Conservation (phyloP, 2,113 vertebrate species). For the Bagarius yarrelli region DNA sequence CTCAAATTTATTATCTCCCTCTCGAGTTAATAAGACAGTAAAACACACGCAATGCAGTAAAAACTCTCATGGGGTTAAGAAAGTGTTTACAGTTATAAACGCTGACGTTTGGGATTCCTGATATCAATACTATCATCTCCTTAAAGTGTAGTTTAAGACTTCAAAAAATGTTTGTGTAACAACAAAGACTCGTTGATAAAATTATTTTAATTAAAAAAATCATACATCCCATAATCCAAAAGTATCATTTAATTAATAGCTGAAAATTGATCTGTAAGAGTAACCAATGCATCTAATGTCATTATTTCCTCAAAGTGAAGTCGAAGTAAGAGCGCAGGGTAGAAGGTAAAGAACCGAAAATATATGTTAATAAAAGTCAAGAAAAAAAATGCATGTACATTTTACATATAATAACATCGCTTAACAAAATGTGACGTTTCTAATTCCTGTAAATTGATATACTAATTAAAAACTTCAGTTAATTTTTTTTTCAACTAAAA, state of each 20-base stretch:
- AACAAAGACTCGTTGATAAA: too few relatives aligned
- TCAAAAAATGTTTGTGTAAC: not conserved
- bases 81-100: not conserved
- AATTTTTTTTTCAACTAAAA: too few relatives aligned
- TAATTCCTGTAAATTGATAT: too few relatives aligned
- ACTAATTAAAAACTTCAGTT: too few relatives aligned
- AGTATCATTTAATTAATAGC: not conserved
- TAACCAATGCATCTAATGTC: not conserved
- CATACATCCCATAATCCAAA: not conserved
- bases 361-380: too few relatives aligned
- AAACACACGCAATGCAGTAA: slow-evolving; percentile 4
- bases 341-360: too few relatives aligned
- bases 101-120: not conserved
- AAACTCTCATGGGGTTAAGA: not conserved
- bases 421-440: too few relatives aligned
- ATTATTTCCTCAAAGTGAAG: not conserved
- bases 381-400: too few relatives aligned
- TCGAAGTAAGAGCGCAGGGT: not conserved
- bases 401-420: too few relatives aligned
- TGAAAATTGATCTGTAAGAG: too few relatives aligned
- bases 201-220: not conserved
- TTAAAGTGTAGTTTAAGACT: not conserved
- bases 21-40: not conserved
- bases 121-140: not conserved
- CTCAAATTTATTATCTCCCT: not conserved